Evolutionary conservation across 2,113 vertebrate species (phyloP), one percentile per base, ranked within the genome.

Genomic region (Verasper variegatus): DNA sequence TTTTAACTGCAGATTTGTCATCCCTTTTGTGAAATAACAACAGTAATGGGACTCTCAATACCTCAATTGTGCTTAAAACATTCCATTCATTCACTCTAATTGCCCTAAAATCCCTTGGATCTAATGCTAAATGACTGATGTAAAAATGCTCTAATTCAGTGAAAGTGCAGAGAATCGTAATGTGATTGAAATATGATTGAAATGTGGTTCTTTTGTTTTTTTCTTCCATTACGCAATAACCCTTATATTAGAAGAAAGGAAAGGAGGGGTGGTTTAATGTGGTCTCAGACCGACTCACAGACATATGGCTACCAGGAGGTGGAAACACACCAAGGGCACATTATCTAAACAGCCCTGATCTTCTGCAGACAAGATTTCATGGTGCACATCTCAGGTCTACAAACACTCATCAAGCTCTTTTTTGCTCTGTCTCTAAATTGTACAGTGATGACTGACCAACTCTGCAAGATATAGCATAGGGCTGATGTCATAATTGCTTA

Each of bases 1-100:
- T 60, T 54, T 60, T 24, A 75, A 66, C 9, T 51, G 56, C 58
- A 59, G 67, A 81, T 64, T 58, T 40, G 7, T 26, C 55, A 4
- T 37, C 7, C 35, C 24, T 24, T 59, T 59, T 67, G 58, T 65
- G 35, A 35, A 65, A 40, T 37, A 66, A 45, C 49, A 49, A 35
- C 8, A 49, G 17, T 45, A 21, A 57, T 63, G 26, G 10, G 52
- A 58, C 10, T 52, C 20, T 37, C 21, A 59, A 66, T 66, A 55
- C 23, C 42, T 54, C 13, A 31, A 35, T 13, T 20, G 17, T 6
- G 12, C 51, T 31, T 68, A 21, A 78, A 71, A 14, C 14, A 45
- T 45, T 77, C 20, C 4, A 69, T 37, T 59, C 5, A 35, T 20
- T 42, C 3, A 12, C 17, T 1, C 4, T 65, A 49, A 69, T 64